Evolutionary conservation across 1,140 invertebrate genomes (phyloP).

Genomic region (Caenorhabditis brenneri): DNA sequence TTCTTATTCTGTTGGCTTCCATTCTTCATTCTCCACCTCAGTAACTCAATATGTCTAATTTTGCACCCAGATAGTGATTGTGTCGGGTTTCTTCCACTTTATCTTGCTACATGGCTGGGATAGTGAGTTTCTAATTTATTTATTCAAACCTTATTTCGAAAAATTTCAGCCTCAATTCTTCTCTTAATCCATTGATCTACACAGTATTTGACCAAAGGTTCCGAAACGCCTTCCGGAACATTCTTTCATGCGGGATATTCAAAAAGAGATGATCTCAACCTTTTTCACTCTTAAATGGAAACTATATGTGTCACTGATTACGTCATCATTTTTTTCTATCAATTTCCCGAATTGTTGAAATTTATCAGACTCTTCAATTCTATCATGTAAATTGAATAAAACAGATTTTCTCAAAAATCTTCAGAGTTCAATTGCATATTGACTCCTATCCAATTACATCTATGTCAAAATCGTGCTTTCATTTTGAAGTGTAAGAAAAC

Average conservation of each 20-base stretch:
- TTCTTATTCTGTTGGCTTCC: conserved; percentile 75
- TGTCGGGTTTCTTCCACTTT: conserved; percentile 86
- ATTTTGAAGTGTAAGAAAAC: background rate
- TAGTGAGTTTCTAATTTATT: conserved; percentile 92
- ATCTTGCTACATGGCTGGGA: conserved; percentile 95
- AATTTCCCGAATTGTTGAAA: background rate
- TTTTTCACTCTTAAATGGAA: background rate
- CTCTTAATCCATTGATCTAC: conserved; percentile 96
- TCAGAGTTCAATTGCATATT: background rate
- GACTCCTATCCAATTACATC: background rate
- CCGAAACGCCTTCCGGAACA: conserved; percentile 94
- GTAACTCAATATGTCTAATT: conserved; percentile 93
- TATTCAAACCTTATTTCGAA: too few species aligned
- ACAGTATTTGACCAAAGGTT: conserved; percentile 99
- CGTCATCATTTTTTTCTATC: background rate
- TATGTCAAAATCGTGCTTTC: background rate
- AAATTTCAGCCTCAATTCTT: conserved; percentile 82
- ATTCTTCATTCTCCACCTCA: conserved; percentile 87
- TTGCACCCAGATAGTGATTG: conserved; percentile 77
- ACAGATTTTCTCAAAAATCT: background rate
- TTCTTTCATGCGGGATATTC: conserved; percentile 75
- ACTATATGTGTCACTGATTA: background rate
- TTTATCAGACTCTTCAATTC: background rate
- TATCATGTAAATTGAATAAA: background rate
- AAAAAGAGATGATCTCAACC: conserved; percentile 22